A percentile compares a stretch with the other conserved stretches of the same genome.
Conservation (phyloP, 1,140 invertebrate genomes). For the Macrobrachium nipponense region DNA sequence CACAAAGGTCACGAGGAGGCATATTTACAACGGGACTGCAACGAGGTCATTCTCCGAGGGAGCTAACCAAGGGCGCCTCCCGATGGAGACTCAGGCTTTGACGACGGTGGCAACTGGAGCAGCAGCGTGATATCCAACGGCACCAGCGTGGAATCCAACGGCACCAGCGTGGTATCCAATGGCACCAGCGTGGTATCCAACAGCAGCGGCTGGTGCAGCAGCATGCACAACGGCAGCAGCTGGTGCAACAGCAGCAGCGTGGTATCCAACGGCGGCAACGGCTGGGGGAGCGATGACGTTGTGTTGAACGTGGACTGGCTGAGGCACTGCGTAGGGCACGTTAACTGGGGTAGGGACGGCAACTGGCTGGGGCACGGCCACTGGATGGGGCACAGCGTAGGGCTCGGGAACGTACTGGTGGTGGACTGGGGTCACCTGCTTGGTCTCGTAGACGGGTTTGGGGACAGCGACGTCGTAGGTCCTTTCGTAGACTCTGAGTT, state of each 20-base stretch:
- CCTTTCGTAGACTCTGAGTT: constrained; percentile 47
- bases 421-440: constrained; percentile 55
- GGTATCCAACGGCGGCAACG: constrained; percentile 4
- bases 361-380: constrained; percentile 56
- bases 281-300: not conserved
- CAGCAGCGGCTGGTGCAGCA: not conserved
- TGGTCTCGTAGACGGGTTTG: constrained; percentile 60
- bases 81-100: constrained; percentile 44
- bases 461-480: constrained; percentile 55
- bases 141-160: not conserved
- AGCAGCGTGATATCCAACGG: not conserved
- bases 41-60: constrained; percentile 25
- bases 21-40: constrained; percentile 41
- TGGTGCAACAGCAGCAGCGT: not conserved
- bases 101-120: not conserved
- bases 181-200: not conserved
- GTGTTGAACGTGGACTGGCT: constrained; percentile 7
- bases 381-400: constrained; percentile 61
- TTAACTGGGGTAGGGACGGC: constrained; percentile 38
- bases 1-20: not conserved
- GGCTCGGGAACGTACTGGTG: constrained; percentile 61
- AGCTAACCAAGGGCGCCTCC: constrained; percentile 47
- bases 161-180: not conserved
- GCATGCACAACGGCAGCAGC: not conserved
- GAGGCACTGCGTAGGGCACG: constrained; percentile 1